These are phyloP conservation scores for Phataginus tetradactyla DNA, from an alignment of 2,797 vertebrate species.

Conservation along the genomic window DNA sequence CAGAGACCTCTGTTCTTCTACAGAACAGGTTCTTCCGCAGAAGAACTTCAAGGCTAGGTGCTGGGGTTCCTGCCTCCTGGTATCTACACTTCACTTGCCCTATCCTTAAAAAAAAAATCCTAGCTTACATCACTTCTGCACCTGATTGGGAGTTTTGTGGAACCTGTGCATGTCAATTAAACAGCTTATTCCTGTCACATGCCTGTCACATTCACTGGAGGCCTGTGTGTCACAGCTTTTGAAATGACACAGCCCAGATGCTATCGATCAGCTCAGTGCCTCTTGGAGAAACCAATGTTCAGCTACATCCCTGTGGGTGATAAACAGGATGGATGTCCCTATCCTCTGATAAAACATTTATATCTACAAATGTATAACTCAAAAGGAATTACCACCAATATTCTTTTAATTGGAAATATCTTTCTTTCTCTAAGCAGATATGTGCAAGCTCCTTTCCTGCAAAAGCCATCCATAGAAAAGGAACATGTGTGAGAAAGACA, in stretches of 20 bases:
- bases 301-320: constrained; percentile 42
- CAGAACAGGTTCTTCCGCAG: background rate
- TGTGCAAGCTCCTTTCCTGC: constrained; percentile 53
- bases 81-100: background rate
- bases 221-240: constrained; percentile 38
- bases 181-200: constrained; percentile 58
- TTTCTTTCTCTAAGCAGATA: constrained; percentile 80
- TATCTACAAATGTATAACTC: constrained; percentile 67
- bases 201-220: constrained; percentile 57
- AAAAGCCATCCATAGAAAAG: constrained; percentile 79
- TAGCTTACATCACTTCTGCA: background rate
- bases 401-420: constrained; percentile 81
- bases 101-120: constrained; percentile 24
- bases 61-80: background rate
- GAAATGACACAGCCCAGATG: constrained; percentile 61
- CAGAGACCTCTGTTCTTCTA: background rate
- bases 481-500: constrained; percentile 82
- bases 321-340: constrained; percentile 60
- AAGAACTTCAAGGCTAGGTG: background rate
- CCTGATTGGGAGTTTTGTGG: constrained; percentile 43
- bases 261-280: constrained; percentile 48
- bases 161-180: constrained; percentile 58
- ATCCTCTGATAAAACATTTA: constrained; percentile 54
- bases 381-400: constrained; percentile 69
- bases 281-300: constrained; percentile 49